Conservation (phyloP, 2,797 vertebrate genomes). For the Spondyliosoma cantharus region DNA sequence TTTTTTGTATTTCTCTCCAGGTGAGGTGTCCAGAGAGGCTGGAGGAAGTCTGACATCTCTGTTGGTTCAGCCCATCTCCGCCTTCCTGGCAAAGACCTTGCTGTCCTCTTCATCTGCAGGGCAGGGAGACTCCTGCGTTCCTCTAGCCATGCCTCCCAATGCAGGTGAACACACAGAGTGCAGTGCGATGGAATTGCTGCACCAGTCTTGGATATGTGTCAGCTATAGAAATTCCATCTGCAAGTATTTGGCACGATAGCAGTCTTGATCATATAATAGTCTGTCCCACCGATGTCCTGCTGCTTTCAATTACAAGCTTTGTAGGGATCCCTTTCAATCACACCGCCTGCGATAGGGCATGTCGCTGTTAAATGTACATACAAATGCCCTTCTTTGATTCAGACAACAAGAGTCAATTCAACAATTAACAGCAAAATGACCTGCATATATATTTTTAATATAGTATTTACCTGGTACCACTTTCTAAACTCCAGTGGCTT, state of each 20-base stretch:
- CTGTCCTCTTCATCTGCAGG: slow-evolving; percentile 71
- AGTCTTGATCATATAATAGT: slow-evolving; percentile 18
- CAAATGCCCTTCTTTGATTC: slow-evolving; percentile 13
- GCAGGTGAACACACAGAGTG: slow-evolving; percentile 80
- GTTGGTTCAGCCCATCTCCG: slow-evolving; percentile 93
- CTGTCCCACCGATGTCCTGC: slow-evolving; percentile 27
- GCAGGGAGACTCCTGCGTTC: slow-evolving; percentile 77
- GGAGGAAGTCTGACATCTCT: slow-evolving; percentile 84
- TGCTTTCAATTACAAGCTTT: slow-evolving; percentile 33
- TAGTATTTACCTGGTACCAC: too few species aligned
- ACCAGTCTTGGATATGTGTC: background rate
- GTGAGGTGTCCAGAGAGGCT: slow-evolving; percentile 81
- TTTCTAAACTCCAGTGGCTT: too few species aligned
- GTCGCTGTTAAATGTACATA: background rate
- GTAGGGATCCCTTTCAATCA: slow-evolving; percentile 28
- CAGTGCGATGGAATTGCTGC: too few species aligned
- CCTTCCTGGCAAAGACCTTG: slow-evolving; percentile 86
- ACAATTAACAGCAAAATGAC: background rate
- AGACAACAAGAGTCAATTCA: background rate
- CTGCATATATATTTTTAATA: background rate
- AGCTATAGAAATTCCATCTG: background rate
- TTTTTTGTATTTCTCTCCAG: slow-evolving; percentile 70
- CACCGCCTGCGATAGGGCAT: background rate
- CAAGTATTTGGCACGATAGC: background rate
- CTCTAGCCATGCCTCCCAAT: slow-evolving; percentile 78